Conservation (phyloP, 2,113 vertebrate genomes). For the Machaerirhynchus nigripectus region DNA sequence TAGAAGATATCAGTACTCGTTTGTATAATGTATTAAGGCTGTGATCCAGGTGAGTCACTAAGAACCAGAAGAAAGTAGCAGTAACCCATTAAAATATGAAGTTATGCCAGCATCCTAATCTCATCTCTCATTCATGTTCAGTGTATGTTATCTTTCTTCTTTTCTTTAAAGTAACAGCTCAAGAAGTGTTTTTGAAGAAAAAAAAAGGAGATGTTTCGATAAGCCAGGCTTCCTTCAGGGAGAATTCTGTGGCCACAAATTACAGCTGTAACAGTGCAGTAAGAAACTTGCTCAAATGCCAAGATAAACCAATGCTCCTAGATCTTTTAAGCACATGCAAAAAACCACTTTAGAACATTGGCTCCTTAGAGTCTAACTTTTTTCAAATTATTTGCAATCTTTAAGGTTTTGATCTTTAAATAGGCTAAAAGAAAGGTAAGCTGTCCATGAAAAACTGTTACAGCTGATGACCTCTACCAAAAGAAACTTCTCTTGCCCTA, state of each 20-base stretch:
- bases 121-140: not conserved
- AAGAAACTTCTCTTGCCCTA: not conserved
- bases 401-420: not conserved
- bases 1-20: not conserved
- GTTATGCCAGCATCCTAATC: not conserved
- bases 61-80: not conserved
- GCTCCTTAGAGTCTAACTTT: not conserved
- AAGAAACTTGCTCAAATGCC: not conserved
- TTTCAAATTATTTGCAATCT: not conserved
- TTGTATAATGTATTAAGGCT: not conserved
- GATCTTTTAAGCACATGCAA: not conserved
- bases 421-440: not conserved
- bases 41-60: not conserved
- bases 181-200: not conserved
- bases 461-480: not conserved
- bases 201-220: not conserved
- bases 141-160: not conserved
- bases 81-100: not conserved
- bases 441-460: not conserved
- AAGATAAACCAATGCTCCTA: constrained; percentile 9
- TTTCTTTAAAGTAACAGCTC: not conserved
- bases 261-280: not conserved
- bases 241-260: constrained; percentile 13
- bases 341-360: not conserved
- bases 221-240: not conserved